Evolutionary conservation across 2,113 vertebrate genomes (phyloP).

Genomic region (Morone saxatilis): DNA sequence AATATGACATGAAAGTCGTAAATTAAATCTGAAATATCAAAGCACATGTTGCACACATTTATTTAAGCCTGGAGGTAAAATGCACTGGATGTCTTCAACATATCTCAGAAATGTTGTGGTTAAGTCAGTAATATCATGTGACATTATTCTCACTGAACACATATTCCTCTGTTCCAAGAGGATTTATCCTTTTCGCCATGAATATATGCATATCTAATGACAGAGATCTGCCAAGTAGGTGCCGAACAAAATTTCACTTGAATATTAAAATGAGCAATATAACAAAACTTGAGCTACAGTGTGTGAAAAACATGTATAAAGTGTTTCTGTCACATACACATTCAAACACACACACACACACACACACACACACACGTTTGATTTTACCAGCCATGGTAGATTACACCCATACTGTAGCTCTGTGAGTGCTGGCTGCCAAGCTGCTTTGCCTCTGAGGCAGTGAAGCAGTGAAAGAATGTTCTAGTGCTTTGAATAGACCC

Average conservation of each 20-base stretch:
- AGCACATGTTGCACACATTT: too few species aligned
- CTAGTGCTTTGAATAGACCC: conserved; percentile 1
- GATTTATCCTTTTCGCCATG: too few species aligned
- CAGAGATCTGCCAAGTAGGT: not conserved
- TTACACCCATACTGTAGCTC: not conserved
- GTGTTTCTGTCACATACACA: not conserved
- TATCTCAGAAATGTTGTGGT: too few species aligned
- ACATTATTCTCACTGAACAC: too few species aligned
- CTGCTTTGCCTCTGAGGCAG: conserved; percentile 17
- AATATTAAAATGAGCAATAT: not conserved
- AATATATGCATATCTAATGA: not conserved
- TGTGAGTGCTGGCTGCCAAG: not conserved
- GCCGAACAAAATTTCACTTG: not conserved
- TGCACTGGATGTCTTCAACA: too few species aligned
- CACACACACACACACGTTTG: not conserved
- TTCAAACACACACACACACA: not conserved
- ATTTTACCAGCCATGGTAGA: not conserved
- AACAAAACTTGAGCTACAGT: not conserved
- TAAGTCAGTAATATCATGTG: too few species aligned
- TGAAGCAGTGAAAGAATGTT: conserved; percentile 9
- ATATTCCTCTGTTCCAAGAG: too few species aligned
- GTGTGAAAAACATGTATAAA: not conserved
- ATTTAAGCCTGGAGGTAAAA: too few species aligned
- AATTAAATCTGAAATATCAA: too few species aligned
- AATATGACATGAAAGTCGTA: too few species aligned